Evolutionary conservation across 2,797 vertebrate genomes (phyloP).

Genomic region (Onychomys torridus): DNA sequence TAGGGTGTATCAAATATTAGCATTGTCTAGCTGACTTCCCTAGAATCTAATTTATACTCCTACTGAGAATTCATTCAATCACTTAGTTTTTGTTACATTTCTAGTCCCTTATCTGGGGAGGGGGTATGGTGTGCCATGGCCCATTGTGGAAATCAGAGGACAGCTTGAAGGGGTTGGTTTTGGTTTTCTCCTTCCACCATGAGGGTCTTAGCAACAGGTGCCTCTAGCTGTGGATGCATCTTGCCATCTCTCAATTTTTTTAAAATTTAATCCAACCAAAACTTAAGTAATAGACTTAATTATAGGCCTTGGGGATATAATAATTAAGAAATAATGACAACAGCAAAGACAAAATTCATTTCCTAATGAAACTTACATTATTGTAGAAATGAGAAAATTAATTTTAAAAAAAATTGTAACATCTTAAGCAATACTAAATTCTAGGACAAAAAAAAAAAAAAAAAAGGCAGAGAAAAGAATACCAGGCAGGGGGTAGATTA

Average conservation of each 20-base stretch:
- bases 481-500: background rate
- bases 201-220: no score
- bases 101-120: background rate
- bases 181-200: background rate
- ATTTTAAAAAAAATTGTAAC: background rate
- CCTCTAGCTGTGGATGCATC: background rate
- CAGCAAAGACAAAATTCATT: background rate
- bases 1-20: background rate
- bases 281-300: background rate
- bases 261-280: background rate
- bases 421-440: background rate
- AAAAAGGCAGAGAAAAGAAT: conserved; percentile 2
- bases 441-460: conserved; percentile 16
- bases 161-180: background rate
- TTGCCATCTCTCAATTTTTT: no score
- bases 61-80: conserved; percentile 2
- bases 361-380: background rate
- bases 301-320: background rate
- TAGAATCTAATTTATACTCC: background rate
- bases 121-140: background rate
- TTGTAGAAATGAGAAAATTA: background rate
- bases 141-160: background rate
- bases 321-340: background rate
- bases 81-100: background rate
- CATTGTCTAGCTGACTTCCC: background rate